These are phyloP conservation scores for Brachycybe producta DNA, from an alignment of 2,888 invertebrate species.

Conservation along the genomic window DNA sequence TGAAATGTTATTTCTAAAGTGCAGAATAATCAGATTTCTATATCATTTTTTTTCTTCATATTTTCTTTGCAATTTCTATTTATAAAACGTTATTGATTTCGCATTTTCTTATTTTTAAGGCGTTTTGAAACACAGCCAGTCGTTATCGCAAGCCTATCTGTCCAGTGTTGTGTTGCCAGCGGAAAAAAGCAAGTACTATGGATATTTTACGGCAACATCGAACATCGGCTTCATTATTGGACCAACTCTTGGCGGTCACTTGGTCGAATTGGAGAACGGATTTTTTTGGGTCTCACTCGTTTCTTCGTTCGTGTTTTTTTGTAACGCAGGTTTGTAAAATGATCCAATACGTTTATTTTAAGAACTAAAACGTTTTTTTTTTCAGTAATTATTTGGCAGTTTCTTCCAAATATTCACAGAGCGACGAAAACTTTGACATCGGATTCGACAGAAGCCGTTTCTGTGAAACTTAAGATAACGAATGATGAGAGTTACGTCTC, in stretches of 20 bases:
- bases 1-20: too few species aligned
- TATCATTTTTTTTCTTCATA: too few species aligned
- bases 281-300: slow-evolving; percentile 28
- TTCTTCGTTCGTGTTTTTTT: slow-evolving; percentile 28
- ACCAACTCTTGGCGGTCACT: slow-evolving; percentile 32
- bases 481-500: neutral
- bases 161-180: slow-evolving; percentile 26
- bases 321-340: slow-evolving; percentile 27
- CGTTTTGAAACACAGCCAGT: slow-evolving; percentile 34
- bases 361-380: neutral
- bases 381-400: slow-evolving; percentile 10
- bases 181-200: slow-evolving; percentile 28
- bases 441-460: neutral
- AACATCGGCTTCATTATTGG: slow-evolving; percentile 31
- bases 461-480: neutral
- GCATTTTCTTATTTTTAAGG: slow-evolving; percentile 29
- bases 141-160: slow-evolving; percentile 29
- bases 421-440: neutral
- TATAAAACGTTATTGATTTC: neutral
- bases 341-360: neutral
- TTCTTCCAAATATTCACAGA: neutral
- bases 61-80: too few species aligned
- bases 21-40: too few species aligned
- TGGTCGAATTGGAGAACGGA: slow-evolving; percentile 29
- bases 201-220: slow-evolving; percentile 31